Conservation (phyloP, 2,113 vertebrate species). For the Apeltes quadracus region DNA sequence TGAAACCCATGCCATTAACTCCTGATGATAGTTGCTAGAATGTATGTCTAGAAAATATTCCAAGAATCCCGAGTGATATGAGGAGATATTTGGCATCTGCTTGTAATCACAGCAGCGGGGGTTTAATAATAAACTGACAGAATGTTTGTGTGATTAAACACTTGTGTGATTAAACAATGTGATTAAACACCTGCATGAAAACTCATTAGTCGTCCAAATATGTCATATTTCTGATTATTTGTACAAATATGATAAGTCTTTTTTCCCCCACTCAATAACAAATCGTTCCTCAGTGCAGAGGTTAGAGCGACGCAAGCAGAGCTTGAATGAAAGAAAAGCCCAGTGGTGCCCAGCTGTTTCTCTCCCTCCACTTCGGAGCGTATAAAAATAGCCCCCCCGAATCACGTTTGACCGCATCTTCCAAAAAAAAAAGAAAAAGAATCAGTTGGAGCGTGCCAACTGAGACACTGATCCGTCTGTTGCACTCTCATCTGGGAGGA, state of each 20-base stretch:
- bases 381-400: background rate
- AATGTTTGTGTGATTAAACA: background rate
- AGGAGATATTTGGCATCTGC: background rate
- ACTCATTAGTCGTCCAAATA: background rate
- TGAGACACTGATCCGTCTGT: conserved; percentile 60
- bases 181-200: background rate
- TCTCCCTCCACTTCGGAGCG: background rate
- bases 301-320: background rate
- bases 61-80: background rate
- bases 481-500: conserved; percentile 60
- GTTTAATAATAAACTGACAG: background rate
- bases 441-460: conserved; percentile 7
- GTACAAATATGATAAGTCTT: conserved; percentile 7
- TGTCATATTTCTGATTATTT: background rate
- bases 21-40: background rate
- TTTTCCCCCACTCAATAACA: background rate
- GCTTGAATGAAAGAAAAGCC: background rate
- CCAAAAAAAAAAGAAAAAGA: background rate
- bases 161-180: too few species aligned
- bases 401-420: conserved; percentile 1
- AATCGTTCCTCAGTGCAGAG: conserved; percentile 25
- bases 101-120: background rate
- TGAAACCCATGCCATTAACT: background rate
- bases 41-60: too few species aligned
- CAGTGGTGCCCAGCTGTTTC: too few species aligned